Conservation (phyloP, 2,113 vertebrate species). For the Centrocercus urophasianus region DNA sequence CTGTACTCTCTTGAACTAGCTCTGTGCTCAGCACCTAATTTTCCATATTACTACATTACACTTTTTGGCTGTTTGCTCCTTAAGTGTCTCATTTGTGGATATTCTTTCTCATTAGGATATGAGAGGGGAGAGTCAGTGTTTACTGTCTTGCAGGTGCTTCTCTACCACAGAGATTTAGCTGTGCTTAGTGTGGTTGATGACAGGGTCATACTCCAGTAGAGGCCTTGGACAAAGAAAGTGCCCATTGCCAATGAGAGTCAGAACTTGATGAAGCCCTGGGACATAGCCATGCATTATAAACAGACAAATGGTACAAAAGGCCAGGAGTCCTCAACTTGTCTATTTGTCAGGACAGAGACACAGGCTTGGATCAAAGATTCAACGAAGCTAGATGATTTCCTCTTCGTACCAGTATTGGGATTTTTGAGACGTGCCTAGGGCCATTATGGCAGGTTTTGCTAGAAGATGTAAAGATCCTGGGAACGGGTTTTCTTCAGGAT, state of each 20-base stretch:
- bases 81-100: neutral
- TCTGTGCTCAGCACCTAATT: neutral
- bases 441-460: neutral
- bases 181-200: neutral
- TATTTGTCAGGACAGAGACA: neutral
- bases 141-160: neutral
- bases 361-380: neutral
- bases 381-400: neutral
- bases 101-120: neutral
- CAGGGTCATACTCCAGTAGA: neutral
- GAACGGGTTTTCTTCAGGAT: neutral
- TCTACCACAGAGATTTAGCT: neutral
- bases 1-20: neutral
- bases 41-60: neutral
- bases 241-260: neutral
- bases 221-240: neutral
- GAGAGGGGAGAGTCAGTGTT: neutral
- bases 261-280: neutral
- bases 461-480: neutral
- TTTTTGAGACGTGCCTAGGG: neutral
- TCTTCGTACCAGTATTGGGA: neutral
- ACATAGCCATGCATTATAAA: neutral
- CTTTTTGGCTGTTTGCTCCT: neutral
- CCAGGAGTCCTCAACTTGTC: rapidly evolving
- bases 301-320: neutral